Conservation (phyloP, 2,888 invertebrate species). For the Tachina grossa region DNA sequence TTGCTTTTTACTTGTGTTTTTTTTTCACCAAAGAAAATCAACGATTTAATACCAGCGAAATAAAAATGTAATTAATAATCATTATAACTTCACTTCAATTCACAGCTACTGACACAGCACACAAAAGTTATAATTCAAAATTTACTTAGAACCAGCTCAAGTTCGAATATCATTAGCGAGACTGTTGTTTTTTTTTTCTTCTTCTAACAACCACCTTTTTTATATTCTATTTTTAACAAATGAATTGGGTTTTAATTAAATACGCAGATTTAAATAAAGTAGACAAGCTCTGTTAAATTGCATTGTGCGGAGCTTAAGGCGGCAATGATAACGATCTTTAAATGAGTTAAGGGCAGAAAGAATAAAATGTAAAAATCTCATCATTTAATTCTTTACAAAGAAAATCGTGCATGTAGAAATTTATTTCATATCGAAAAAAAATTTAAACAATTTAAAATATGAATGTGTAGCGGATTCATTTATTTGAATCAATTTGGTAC, state of each 20-base stretch:
- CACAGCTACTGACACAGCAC: constrained; percentile 66
- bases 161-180: not conserved
- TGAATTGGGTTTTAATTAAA: constrained; percentile 31
- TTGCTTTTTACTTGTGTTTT: not conserved
- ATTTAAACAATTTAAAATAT: no score
- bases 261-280: not conserved
- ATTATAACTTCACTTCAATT: constrained; percentile 66
- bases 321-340: constrained; percentile 38
- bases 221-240: constrained; percentile 1
- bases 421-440: no score
- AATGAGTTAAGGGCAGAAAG: not conserved
- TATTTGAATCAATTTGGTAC: no score
- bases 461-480: no score
- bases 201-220: constrained; percentile 16
- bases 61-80: constrained; percentile 66
- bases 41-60: constrained; percentile 9
- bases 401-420: no score
- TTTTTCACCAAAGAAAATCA: not conserved
- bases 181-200: not conserved
- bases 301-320: constrained; percentile 18
- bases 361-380: not conserved
- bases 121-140: constrained; percentile 14
- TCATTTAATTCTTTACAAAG: no score
- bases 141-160: not conserved
- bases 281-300: constrained; percentile 3